A percentile compares a stretch with the other conserved stretches of the same genome.
These are phyloP conservation scores for Ranitomeya imitator DNA, from an alignment of 2,113 vertebrate genomes.

Conservation along the genomic window DNA sequence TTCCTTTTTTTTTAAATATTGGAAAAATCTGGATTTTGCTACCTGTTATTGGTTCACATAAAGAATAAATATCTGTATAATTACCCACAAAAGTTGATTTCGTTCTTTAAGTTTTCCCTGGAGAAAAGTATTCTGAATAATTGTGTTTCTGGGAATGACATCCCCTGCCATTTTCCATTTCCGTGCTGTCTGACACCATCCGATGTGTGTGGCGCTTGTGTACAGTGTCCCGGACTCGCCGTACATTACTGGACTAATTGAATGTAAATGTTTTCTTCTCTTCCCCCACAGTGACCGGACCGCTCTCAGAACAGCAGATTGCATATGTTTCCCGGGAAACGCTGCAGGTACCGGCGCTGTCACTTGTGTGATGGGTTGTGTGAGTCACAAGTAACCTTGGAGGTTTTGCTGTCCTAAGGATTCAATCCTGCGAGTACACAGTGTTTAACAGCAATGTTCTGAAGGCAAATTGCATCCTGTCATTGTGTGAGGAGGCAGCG, in stretches of 20 bases:
- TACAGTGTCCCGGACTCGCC: not conserved
- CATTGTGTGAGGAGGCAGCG: not conserved
- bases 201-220: no score
- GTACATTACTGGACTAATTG: not conserved
- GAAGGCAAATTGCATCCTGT: constrained; percentile 25
- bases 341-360: constrained; percentile 82
- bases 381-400: constrained; percentile 52
- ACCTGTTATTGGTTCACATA: not conserved
- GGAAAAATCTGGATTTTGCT: not conserved
- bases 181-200: not conserved
- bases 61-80: not conserved
- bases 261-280: constrained; percentile 3
- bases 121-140: no score
- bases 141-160: no score
- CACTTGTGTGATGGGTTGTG: constrained; percentile 41
- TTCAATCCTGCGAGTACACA: constrained; percentile 7
- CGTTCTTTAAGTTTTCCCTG: no score
- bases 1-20: not conserved
- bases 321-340: constrained; percentile 98
- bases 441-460: constrained; percentile 34
- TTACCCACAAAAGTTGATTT: not conserved
- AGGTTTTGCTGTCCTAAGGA: constrained; percentile 14
- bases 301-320: constrained; percentile 95
- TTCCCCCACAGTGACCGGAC: constrained; percentile 87
- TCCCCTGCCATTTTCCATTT: not conserved